phyloP scores from a whole-genome alignment of 2,113 vertebrate genomes.

The Danio rerio region GRCz12tu NC_133177.1:34327001-34327500 shows the following conservation, averaged over 20 bases:
- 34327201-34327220: conserved; percentile 63
- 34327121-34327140: conserved; percentile 46
- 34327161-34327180: conserved; percentile 44
- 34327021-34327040: conserved; percentile 54
- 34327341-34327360: conserved; percentile 6
- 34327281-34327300: background rate
- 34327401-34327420: background rate
- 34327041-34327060: conserved; percentile 16
- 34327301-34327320: conserved; percentile 28
- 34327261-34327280: conserved; percentile 2
- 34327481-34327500: conserved; percentile 25
- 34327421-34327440: background rate
- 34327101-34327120: conserved; percentile 50
- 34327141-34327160: background rate
- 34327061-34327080: conserved; percentile 27
- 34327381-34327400: conserved; percentile 18
- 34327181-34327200: conserved; percentile 65
- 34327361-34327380: conserved; percentile 26
- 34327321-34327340: conserved; percentile 48
- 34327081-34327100: conserved; percentile 35
- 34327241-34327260: conserved; percentile 11
- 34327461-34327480: conserved; percentile 30
- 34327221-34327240: conserved; percentile 54
- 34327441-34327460: background rate
- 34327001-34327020: conserved; percentile 51